Base-by-base conservation (phyloP, 2,797 vertebrate genomes). In the Acomys russatus region DNA sequence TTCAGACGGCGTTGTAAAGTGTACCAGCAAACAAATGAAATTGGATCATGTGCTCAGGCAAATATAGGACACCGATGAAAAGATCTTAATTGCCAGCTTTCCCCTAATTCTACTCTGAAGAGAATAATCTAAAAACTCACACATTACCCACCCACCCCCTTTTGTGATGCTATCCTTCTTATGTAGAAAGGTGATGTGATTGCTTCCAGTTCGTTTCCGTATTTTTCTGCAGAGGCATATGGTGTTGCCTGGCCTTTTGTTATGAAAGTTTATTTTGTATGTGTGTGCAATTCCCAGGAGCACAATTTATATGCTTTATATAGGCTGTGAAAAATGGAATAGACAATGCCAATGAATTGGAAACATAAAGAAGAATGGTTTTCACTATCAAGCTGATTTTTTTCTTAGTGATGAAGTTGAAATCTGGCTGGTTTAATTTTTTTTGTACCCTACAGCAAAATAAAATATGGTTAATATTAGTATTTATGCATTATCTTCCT, bases 21-120 rank as follows among this genome's bases (percentile, higher is more conserved):
- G 92, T 86, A 88, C 74, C 86, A 87, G 95, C 95, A 97, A 96
- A 94, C 94, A 96, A 86, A 93, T 94, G 89, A 95, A 96, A 97
- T 84, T 33, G 77, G 89, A 96, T 97, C 92, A 23, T 77, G 56
- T 78, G 93, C 79, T 88, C 85, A 51, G 87, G 73, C 94, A 95
- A 92, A 95, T 83, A 89, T n/a, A 59, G 92, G 66, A 89, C 6
- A 1, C 78, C 93, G 71, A 0, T 49, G 30, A 84, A 90, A 80
- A 97, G 56, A 80, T 22, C 35, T 44, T 86, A 76, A 97, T 95
- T 80, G 61, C 64, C 73, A 28, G 3, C 80, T 94, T 90, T 64
- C 54, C 71, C 61, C 91, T 84, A 25, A 2, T 90, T 92, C 77
- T n/a, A 51, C 56, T 74, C 84, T 61, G 28, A 70, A 61, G 68